Conservation (phyloP, 2,113 vertebrate species). For the Rostratula benghalensis region DNA sequence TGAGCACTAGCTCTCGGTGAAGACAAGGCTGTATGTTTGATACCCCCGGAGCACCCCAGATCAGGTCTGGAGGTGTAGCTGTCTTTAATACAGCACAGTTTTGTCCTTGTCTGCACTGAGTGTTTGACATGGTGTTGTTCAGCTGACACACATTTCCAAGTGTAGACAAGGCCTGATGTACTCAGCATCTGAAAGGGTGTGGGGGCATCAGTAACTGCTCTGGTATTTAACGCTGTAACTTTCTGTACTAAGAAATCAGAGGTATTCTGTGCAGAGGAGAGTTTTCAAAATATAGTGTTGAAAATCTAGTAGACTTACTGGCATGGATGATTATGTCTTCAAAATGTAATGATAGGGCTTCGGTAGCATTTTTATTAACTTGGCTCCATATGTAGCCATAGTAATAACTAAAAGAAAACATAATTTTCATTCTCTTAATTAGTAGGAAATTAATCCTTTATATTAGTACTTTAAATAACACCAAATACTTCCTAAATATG, state of each 20-base stretch:
- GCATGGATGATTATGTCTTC: neutral
- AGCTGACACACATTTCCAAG: neutral
- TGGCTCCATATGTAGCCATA: neutral
- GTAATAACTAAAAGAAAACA: neutral
- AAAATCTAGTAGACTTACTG: neutral
- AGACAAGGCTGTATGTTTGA: neutral
- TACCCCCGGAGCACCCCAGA: neutral
- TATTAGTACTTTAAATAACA: neutral
- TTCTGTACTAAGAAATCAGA: neutral
- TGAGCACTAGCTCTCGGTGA: neutral
- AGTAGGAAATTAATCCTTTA: neutral
- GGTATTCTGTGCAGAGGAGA: neutral
- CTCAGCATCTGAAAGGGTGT: neutral
- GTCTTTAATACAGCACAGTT: neutral
- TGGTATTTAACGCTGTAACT: neutral
- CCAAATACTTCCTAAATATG: neutral
- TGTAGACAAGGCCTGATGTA: slow-evolving; percentile 16
- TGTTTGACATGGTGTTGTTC: neutral
- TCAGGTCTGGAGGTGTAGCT: neutral
- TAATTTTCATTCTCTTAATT: neutral
- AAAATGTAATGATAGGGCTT: neutral
- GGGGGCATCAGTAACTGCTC: neutral
- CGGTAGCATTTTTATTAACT: neutral
- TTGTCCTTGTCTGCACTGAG: slow-evolving; percentile 26
- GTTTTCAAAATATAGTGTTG: neutral